phyloP scores from a whole-genome alignment of 2,113 vertebrate species.

The Limnothrissa miodon region DNA sequence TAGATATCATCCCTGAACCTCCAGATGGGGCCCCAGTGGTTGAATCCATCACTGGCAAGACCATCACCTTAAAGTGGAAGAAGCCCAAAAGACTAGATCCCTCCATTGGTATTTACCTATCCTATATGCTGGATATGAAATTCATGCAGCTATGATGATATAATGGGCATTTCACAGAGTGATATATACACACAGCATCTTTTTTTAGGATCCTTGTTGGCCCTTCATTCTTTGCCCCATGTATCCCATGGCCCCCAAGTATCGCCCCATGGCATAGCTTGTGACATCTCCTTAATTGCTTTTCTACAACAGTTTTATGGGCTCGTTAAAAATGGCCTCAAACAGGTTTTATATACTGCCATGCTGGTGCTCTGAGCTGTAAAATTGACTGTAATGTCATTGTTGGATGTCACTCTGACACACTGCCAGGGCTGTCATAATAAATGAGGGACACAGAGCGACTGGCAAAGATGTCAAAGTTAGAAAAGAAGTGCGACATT shows the following conservation, averaged over 20 bases:
- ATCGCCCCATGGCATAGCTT: conserved; percentile 9
- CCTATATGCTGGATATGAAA: not conserved
- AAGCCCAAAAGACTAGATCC: conserved; percentile 89
- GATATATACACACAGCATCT: not conserved
- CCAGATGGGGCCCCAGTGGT: conserved; percentile 86
- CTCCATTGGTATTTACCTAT: conserved; percentile 79
- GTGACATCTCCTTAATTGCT: conserved; percentile 30
- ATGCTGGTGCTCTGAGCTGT: conserved; percentile 16
- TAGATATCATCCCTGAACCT: conserved; percentile 92
- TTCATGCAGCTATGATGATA: not conserved
- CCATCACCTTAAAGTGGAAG: conserved; percentile 85
- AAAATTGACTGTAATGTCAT: not conserved
- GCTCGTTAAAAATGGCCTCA: conserved; percentile 12
- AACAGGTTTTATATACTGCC: conserved; percentile 30
- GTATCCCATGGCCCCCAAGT: too few species aligned
- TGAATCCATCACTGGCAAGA: conserved; percentile 84
- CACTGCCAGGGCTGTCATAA: not conserved
- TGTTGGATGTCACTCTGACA: conserved; percentile 6
- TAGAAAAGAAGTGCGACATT: not conserved
- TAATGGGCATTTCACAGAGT: not conserved
- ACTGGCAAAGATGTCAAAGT: not conserved
- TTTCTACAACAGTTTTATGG: conserved; percentile 21
- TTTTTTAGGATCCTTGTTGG: not conserved
- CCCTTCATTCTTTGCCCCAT: not conserved
- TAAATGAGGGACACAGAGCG: not conserved